phyloP scores from a whole-genome alignment of 2,888 invertebrate genomes.

The Phyllotreta striolata region DNA sequence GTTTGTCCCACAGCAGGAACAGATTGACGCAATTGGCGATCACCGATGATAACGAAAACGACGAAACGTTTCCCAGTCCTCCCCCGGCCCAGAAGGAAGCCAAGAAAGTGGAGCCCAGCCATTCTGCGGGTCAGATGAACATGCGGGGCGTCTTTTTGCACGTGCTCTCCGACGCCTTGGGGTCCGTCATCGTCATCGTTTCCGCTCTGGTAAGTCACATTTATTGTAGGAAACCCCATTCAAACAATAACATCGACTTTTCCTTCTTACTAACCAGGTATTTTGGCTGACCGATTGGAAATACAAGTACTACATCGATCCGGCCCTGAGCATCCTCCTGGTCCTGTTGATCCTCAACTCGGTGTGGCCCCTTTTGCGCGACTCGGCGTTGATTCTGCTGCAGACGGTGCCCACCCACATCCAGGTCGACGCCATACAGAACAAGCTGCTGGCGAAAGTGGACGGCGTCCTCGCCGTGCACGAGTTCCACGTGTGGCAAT shows the following conservation, averaged over 20 bases:
- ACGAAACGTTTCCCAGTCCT: slow-evolving; percentile 67
- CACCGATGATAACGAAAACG: slow-evolving; percentile 78
- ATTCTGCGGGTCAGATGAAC: slow-evolving; percentile 86
- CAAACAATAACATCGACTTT: neutral
- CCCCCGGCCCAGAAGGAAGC: slow-evolving; percentile 55
- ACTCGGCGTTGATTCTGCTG: slow-evolving; percentile 92
- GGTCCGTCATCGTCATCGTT: slow-evolving; percentile 89
- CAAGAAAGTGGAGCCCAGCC: slow-evolving; percentile 58
- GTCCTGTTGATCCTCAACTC: slow-evolving; percentile 87
- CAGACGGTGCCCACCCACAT: slow-evolving; percentile 99
- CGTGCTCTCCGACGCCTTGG: slow-evolving; percentile 95
- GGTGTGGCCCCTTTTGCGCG: slow-evolving; percentile 91
- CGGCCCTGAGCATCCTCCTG: slow-evolving; percentile 88
- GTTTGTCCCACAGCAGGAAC: slow-evolving; percentile 67
- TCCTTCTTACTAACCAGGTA: slow-evolving; percentile 52
- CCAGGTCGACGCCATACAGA: slow-evolving; percentile 91
- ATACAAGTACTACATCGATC: slow-evolving; percentile 90
- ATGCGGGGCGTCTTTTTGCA: slow-evolving; percentile 99
- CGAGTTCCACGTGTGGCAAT: slow-evolving; percentile 98
- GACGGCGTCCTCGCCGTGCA: slow-evolving; percentile 96
- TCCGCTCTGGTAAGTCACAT: slow-evolving; percentile 68
- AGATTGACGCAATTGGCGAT: slow-evolving; percentile 68
- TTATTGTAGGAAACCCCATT: neutral
- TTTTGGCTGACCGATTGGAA: slow-evolving; percentile 85
- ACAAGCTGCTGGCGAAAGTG: slow-evolving; percentile 85